Base-by-base conservation (phyloP, 2,888 invertebrate genomes). In the Ophioninae sp. region DNA sequence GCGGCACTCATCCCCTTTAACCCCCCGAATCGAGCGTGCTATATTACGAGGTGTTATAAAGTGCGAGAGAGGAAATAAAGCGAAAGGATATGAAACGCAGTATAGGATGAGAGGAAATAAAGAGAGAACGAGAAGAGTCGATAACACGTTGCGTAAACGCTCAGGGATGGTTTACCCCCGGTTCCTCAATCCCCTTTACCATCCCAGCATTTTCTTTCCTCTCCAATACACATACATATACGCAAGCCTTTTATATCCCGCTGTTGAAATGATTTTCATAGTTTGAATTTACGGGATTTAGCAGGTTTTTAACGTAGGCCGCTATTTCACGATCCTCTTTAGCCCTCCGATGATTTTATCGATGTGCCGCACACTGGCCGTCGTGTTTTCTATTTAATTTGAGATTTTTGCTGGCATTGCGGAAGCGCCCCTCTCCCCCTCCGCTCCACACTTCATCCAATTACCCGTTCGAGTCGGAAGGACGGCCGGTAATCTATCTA, bases 141-240 rank as follows among this genome's bases (percentile, higher is more conserved):
- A 83, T 85, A 85, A 82, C 79, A 79, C 80, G 81, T 83, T 84
- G 83, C 85, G 85, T 87, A 86, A 86, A 86, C 80, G 81, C 79
- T 76, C 74, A 57, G 65, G n/a, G 79, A 79, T 17, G 20, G 17
- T n/a, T 67, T 30, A 67, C n/a, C 44, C 41, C 20, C 17, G 8
- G 10, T 8, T 20, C n/a, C 20, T 59, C 41, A 21, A 20, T 65
- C 65, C 37, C 50, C 39, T 50, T 64, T 68, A 65, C 57, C n/a
- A 50, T 65, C 69, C 76, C 44, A 74, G 67, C 77, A 57, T 77
- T 81, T 73, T 13, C 73, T 67, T 65, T 37, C 70, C 50, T 76
- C 50, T 62, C 79, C 62, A 50, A 13, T 10, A 3, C 50, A 13
- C 50, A 13, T 50, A 37, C 50, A 65, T 65, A 50, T 41, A 67